Base-by-base conservation (phyloP, 2,888 invertebrate species). In the Macrophya annulata region DNA sequence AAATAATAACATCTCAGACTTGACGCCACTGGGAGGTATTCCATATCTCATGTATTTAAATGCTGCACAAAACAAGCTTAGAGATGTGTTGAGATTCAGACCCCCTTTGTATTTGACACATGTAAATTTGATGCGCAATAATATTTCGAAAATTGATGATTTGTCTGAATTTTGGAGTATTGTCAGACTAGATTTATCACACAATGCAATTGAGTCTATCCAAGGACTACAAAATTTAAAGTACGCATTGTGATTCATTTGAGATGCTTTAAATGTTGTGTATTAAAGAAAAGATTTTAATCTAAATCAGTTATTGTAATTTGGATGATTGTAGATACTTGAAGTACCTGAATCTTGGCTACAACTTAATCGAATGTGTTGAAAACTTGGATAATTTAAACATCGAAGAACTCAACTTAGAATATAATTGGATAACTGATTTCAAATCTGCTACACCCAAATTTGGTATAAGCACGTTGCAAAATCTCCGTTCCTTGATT, bases 81-180 rank as follows among this genome's bases (percentile, higher is more conserved):
- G 89, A 85, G 92, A 93, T 4, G 93, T 95, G 48, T 89, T 96
- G 88, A 94, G 95, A 89, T 96, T 96, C 89, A 94, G 94, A 62
- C 94, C 95, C 62, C 96, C 96, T 86, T 95, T 95, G 94, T 95
- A 95, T 90, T 93, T 96, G 86, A 95, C 95, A 10, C 95, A 95
- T 89, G 95, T 96, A 1, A 94, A 96, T 93, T 95, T 95, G 86
- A 95, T 95, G 76, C 94, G 94, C 89, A 96, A 96, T 91, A 93
- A 93, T 0, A 94, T 96, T 68, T 93, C 92, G 84, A 89, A 90
- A 84, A 95, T 96, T 86, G 93, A 93, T 72, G 95, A 96, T 91
- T 91, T 96, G 48, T 93, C 92, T 15, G 90, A 91, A 31, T 96
- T 96, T 90, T 96, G 96, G 96, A 95, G 96, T 6, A 94, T 96